Conservation (phyloP, 2,888 invertebrate genomes). For the Orgyia antiqua region DNA sequence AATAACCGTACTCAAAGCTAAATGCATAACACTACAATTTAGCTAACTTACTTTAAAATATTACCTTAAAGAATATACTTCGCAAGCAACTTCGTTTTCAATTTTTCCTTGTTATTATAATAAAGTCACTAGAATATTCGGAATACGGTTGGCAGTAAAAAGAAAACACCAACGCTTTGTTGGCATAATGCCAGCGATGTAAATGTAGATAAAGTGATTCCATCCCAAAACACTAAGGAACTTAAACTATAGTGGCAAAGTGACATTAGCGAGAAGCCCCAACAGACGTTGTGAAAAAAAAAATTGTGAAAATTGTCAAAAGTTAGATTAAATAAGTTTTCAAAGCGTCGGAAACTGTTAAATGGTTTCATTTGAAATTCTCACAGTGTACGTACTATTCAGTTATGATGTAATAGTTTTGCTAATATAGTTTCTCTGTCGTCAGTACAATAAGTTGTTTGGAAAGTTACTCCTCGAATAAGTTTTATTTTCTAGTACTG, state of each 20-base stretch:
- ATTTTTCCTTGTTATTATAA: conserved; percentile 28
- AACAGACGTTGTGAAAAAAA: conserved; percentile 14
- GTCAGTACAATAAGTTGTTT: background rate
- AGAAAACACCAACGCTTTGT: conserved; percentile 26
- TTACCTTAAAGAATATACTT: conserved; percentile 9
- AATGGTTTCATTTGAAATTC: conserved; percentile 34
- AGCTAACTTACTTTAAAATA: conserved; percentile 1
- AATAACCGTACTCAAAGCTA: too few relatives aligned
- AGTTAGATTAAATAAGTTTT: conserved; percentile 61
- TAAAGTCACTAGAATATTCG: conserved; percentile 25
- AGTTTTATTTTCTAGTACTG: conserved; percentile 3
- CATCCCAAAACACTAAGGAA: conserved; percentile 39
- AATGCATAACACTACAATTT: background rate
- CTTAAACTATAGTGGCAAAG: conserved; percentile 33
- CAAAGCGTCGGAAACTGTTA: conserved; percentile 26
- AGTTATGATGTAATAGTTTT: conserved; percentile 18
- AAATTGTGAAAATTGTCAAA: conserved; percentile 44
- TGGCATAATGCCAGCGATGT: conserved; percentile 41
- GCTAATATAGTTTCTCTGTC: conserved; percentile 4
- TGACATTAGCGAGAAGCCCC: conserved; percentile 28
- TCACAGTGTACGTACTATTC: conserved; percentile 11
- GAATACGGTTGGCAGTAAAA: conserved; percentile 29
- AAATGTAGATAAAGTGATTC: conserved; percentile 50
- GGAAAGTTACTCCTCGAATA: conserved; percentile 3
- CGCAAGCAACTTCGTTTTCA: conserved; percentile 24